Conservation (phyloP, 2,113 vertebrate species). For the Pelecanoides urinatrix region DNA sequence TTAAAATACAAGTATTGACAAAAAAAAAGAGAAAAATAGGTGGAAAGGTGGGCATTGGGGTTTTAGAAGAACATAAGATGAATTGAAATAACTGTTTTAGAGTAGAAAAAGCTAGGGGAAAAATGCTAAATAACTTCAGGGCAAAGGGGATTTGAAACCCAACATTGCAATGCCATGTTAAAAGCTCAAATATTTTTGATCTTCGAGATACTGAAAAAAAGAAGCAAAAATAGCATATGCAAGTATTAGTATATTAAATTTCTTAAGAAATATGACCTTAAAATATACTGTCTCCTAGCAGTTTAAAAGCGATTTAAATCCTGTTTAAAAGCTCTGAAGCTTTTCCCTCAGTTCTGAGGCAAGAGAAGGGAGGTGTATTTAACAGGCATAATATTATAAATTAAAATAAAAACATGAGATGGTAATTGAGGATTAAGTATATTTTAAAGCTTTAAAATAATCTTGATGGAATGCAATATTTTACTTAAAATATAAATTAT, state of each 20-base stretch:
- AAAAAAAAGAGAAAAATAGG: not conserved
- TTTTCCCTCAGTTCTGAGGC: not conserved
- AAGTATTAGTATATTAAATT: not conserved
- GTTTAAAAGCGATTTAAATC: not conserved
- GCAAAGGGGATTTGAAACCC: not conserved
- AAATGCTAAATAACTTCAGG: not conserved
- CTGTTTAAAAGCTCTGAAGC: not conserved
- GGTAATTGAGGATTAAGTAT: not conserved
- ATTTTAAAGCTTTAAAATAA: constrained; percentile 12
- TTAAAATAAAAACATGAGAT: not conserved
- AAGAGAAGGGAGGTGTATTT: not conserved
- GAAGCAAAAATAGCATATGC: not conserved
- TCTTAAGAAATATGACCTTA: not conserved
- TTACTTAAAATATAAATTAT: not conserved
- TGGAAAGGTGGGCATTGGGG: fast-evolving
- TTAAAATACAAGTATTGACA: not conserved
- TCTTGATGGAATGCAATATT: not conserved
- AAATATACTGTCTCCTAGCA: not conserved
- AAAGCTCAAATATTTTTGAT: not conserved
- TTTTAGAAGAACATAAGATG: not conserved
- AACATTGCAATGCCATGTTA: not conserved
- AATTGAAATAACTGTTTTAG: not conserved
- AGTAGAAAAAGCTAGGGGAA: not conserved
- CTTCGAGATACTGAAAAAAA: not conserved
- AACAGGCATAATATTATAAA: not conserved